A percentile compares a stretch with the other conserved stretches of the same genome.
phyloP scores from a whole-genome alignment of 2,888 invertebrate genomes.

The Heliconius charithonia region DNA sequence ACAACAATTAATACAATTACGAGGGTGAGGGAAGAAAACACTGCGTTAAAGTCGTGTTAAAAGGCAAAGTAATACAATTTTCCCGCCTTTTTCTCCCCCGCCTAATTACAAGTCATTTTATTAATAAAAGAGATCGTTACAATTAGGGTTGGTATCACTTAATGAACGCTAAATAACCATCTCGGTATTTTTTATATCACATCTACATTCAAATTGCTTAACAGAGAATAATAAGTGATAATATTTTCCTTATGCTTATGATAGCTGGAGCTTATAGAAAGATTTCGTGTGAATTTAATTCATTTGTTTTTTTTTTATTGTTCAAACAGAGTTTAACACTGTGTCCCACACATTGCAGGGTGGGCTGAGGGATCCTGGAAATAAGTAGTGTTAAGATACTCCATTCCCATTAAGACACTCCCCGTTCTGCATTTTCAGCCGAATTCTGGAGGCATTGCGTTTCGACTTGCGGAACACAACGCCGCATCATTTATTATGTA shows the following conservation, averaged over 20 bases:
- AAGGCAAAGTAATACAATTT: conserved; percentile 76
- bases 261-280: neutral
- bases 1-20: conserved; percentile 79
- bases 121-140: conserved; percentile 78
- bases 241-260: conserved; percentile 18
- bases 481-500: neutral
- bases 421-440: no score
- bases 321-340: no score
- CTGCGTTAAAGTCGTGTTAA: conserved; percentile 73
- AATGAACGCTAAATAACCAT: conserved; percentile 55
- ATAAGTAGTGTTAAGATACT: no score
- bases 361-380: no score
- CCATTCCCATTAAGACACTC: no score
- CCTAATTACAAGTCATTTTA: conserved; percentile 79
- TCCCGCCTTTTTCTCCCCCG: conserved; percentile 78
- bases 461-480: no score
- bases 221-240: conserved; percentile 45
- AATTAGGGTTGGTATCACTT: conserved; percentile 66
- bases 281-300: neutral
- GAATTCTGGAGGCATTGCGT: no score
- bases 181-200: conserved; percentile 49
- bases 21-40: conserved; percentile 72
- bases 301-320: neutral
- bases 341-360: no score
- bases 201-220: conserved; percentile 35